A percentile compares a stretch with the other conserved stretches of the same genome.
Conservation (phyloP, 2,888 invertebrate species). For the Euzophera pinguis region DNA sequence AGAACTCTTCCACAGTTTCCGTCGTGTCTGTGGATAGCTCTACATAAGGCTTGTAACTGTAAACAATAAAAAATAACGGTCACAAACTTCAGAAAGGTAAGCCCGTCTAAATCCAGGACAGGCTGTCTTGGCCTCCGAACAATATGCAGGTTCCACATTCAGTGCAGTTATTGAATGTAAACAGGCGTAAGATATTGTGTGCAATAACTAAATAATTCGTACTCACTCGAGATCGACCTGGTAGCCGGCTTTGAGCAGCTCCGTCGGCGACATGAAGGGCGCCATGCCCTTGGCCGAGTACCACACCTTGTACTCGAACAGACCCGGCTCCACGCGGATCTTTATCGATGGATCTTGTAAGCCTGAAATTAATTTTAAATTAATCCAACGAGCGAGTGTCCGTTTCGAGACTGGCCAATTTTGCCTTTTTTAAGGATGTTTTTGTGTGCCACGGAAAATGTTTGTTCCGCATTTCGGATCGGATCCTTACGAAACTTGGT, state of each 20-base stretch:
- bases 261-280: conserved; percentile 87
- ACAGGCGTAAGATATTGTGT: too few relatives aligned
- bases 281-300: conserved; percentile 86
- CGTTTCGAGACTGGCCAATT: too few relatives aligned
- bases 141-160: too few relatives aligned
- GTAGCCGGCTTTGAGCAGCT: conserved; percentile 86
- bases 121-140: too few relatives aligned
- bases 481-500: too few relatives aligned
- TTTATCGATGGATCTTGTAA: conserved; percentile 79
- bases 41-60: conserved; percentile 63
- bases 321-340: conserved; percentile 91
- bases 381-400: too few relatives aligned
- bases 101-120: too few relatives aligned
- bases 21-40: conserved; percentile 44
- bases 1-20: conserved; percentile 77
- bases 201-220: too few relatives aligned
- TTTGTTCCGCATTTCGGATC: too few relatives aligned
- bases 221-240: conserved; percentile 86
- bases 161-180: too few relatives aligned
- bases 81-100: not conserved
- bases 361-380: conserved; percentile 51
- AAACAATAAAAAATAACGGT: conserved; percentile 21
- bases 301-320: conserved; percentile 97
- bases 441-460: too few relatives aligned
- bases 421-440: too few relatives aligned